A percentile compares a stretch with the other conserved stretches of the same genome.
Conservation (phyloP, 2,113 vertebrate genomes). For the Podarcis raffonei region DNA sequence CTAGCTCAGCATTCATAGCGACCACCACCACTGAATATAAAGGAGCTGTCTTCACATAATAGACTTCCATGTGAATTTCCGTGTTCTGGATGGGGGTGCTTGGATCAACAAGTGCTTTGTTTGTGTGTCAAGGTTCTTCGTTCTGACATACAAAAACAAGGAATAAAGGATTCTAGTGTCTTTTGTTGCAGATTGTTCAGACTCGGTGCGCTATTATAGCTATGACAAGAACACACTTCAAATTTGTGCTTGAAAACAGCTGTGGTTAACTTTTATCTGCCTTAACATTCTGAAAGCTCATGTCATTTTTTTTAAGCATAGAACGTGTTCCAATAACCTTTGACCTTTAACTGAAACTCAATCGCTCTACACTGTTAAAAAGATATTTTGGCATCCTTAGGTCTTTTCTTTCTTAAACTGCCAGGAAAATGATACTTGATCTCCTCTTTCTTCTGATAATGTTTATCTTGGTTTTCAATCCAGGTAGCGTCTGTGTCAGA, state of each 20-base stretch:
- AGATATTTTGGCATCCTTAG: not conserved
- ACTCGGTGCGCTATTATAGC: not conserved
- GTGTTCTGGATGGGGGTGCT: not conserved
- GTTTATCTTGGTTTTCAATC: slow-evolving; percentile 41
- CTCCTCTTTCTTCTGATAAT: not conserved
- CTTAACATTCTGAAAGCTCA: not conserved
- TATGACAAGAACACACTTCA: not conserved
- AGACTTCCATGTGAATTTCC: not conserved
- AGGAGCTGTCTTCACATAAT: not conserved
- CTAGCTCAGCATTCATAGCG: not conserved
- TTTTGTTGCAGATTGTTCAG: not conserved
- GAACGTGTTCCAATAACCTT: not conserved
- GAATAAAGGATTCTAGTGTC: not conserved
- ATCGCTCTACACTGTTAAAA: not conserved
- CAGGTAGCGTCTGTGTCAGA: slow-evolving; percentile 11
- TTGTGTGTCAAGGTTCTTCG: not conserved
- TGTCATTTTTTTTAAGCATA: not conserved
- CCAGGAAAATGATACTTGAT: slow-evolving; percentile 16
- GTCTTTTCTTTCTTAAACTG: slow-evolving; percentile 10
- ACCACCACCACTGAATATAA: not conserved
- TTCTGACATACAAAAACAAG: not conserved
- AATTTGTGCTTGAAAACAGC: not conserved
- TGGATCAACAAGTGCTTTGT: not conserved
- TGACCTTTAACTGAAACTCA: not conserved
- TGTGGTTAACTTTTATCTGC: not conserved